Percentiles rank a stretch among this genome's conserved stretches.
Evolutionary conservation across 2,888 invertebrate species (phyloP).

Genomic region (Linyphia triangularis): DNA sequence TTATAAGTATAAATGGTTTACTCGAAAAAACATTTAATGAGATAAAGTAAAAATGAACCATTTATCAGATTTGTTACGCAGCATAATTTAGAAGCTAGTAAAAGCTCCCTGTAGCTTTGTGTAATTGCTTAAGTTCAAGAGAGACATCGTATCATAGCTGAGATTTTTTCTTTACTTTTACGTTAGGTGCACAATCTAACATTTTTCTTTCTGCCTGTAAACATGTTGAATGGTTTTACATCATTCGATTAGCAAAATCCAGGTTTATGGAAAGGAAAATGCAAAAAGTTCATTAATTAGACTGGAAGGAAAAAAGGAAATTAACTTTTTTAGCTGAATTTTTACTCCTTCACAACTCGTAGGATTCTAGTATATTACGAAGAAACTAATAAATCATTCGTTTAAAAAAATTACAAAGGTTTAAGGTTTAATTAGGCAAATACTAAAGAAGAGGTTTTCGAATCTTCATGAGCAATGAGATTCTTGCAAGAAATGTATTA

Average conservation of each 20-base stretch:
- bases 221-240: constrained; percentile 1
- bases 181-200: neutral
- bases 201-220: neutral
- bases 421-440: no score
- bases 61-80: constrained; percentile 39
- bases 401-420: no score
- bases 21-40: constrained; percentile 42
- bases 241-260: constrained; percentile 44
- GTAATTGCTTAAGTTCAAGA: neutral
- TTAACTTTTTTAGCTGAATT: constrained; percentile 2
- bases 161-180: neutral
- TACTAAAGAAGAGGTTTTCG: no score
- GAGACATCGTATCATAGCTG: neutral
- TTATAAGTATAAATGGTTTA: neutral
- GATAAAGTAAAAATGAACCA: constrained; percentile 24
- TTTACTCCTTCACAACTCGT: no score
- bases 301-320: neutral
- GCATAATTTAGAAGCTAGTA: constrained; percentile 22
- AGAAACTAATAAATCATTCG: no score
- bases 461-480: no score
- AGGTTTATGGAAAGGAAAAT: constrained; percentile 17
- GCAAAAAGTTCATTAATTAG: constrained; percentile 54
- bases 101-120: neutral
- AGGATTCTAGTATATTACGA: no score
- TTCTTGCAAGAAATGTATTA: no score